Conservation (phyloP, 2,888 invertebrate genomes). For the Eudasyphora cyanicolor region DNA sequence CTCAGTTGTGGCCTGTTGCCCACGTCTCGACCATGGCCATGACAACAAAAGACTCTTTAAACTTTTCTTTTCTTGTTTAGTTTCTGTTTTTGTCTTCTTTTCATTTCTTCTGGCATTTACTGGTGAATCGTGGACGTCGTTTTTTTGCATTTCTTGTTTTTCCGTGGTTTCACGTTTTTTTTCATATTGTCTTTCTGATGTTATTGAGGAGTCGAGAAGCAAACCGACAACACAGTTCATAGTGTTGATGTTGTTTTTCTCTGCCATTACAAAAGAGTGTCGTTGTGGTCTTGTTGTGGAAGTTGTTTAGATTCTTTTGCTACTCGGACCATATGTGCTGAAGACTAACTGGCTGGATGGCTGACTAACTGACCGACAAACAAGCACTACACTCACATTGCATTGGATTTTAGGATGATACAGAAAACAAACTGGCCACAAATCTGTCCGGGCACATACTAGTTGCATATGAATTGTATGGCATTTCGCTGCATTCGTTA, state of each 20-base stretch:
- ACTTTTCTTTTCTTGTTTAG: slow-evolving; percentile 59
- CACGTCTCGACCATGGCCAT: slow-evolving; percentile 55
- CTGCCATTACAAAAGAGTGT: slow-evolving; percentile 32
- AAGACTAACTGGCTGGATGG: too few species aligned
- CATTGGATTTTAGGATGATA: not conserved
- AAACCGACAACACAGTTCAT: slow-evolving; percentile 20
- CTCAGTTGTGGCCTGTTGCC: not conserved
- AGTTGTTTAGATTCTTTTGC: slow-evolving; percentile 50
- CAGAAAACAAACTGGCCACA: not conserved
- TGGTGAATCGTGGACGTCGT: slow-evolving; percentile 7
- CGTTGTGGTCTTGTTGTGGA: not conserved
- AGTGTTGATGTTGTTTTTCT: not conserved
- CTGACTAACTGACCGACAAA: too few species aligned
- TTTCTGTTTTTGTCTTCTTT: slow-evolving; percentile 51
- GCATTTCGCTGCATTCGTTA: slow-evolving; percentile 1
- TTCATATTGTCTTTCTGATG: not conserved
- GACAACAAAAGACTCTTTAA: slow-evolving; percentile 56
- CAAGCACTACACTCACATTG: too few species aligned
- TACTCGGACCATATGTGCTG: slow-evolving; percentile 3
- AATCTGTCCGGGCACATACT: not conserved
- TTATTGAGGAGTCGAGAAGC: slow-evolving; percentile 22
- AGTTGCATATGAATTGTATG: not conserved
- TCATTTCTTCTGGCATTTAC: slow-evolving; percentile 46
- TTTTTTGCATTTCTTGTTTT: slow-evolving; percentile 55
- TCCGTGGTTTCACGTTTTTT: slow-evolving; percentile 16